Percentiles rank a stretch among this genome's conserved stretches.
Conservation (phyloP, 2,888 invertebrate genomes). For the Drosophila fungiperda region DNA sequence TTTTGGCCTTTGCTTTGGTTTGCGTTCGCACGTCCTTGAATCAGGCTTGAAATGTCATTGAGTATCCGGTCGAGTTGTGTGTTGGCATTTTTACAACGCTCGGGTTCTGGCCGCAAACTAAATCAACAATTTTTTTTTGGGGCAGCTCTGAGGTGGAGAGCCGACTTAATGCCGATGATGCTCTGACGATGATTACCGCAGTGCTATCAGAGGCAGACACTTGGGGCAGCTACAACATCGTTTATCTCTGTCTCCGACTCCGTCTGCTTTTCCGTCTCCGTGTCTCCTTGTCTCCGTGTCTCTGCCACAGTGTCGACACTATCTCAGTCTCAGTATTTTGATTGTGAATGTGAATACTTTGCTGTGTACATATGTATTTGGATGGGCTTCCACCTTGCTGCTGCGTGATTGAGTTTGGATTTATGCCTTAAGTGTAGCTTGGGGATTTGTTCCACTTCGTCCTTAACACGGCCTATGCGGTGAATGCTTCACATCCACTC, state of each 20-base stretch:
- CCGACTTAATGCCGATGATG: slow-evolving; percentile 46
- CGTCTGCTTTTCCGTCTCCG: background rate
- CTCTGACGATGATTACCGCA: slow-evolving; percentile 55
- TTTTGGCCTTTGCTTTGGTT: slow-evolving; percentile 41
- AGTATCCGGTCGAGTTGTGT: slow-evolving; percentile 33
- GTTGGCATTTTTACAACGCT: slow-evolving; percentile 62
- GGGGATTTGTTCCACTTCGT: slow-evolving; percentile 62
- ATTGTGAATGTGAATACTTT: slow-evolving; percentile 4
- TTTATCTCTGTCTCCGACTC: slow-evolving; percentile 52
- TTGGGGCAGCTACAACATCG: slow-evolving; percentile 53
- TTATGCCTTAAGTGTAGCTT: slow-evolving; percentile 76
- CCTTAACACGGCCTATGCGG: slow-evolving; percentile 50
- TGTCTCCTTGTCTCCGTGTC: slow-evolving; percentile 19
- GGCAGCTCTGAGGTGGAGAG: background rate
- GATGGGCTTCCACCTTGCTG: slow-evolving; percentile 28
- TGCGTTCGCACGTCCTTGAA: slow-evolving; percentile 43
- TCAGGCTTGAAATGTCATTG: slow-evolving; percentile 61
- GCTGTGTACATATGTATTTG: slow-evolving; percentile 1
- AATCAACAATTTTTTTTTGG: slow-evolving; percentile 57
- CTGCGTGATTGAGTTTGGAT: slow-evolving; percentile 76
- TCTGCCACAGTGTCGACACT: background rate
- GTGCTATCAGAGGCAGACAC: slow-evolving; percentile 54
- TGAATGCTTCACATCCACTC: slow-evolving; percentile 22
- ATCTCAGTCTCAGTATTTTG: slow-evolving; percentile 12
- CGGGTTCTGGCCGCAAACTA: slow-evolving; percentile 56